phyloP scores from a whole-genome alignment of 92 coral and sea anemone genomes.

The Chrysogorgia sp. region DNA sequence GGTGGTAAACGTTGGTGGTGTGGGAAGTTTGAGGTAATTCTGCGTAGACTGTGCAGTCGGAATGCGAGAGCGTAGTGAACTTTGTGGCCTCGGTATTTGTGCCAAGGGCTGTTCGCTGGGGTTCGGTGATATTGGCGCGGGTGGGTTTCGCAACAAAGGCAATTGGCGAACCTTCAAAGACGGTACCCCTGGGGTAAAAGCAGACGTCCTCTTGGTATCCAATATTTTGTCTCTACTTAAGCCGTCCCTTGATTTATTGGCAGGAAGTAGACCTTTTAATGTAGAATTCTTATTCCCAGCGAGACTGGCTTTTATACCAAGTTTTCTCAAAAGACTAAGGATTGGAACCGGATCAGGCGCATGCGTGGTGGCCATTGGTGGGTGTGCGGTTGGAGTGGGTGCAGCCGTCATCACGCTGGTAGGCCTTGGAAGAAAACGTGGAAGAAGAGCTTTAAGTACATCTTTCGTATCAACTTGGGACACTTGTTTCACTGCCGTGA shows the following conservation, averaged over 20 bases:
- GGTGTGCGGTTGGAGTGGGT: constrained; percentile 13
- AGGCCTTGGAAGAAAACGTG: background rate
- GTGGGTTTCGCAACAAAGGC: constrained; percentile 48
- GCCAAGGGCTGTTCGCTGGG: background rate
- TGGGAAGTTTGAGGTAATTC: constrained; percentile 32
- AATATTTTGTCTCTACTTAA: background rate
- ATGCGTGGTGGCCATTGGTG: constrained; percentile 13
- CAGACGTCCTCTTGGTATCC: background rate
- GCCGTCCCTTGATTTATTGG: background rate
- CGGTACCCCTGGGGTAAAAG: background rate
- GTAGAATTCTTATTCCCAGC: constrained; percentile 11
- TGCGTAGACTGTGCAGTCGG: constrained; percentile 16
- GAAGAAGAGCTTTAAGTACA: constrained; percentile 14
- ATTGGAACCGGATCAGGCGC: background rate
- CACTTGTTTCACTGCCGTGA: background rate
- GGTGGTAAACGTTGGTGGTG: background rate
- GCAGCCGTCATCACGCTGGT: background rate
- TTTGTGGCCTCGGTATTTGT: background rate
- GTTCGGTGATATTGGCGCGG: constrained; percentile 29
- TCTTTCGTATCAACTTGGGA: constrained; percentile 17
- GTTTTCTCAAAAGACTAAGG: constrained; percentile 2
- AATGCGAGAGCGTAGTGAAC: background rate
- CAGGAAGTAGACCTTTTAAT: constrained; percentile 8
- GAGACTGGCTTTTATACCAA: background rate
- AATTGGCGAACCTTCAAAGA: background rate